These are phyloP conservation scores for Ciconia maguari DNA, from an alignment of 2,113 vertebrate species.

Conservation along the genomic window DNA sequence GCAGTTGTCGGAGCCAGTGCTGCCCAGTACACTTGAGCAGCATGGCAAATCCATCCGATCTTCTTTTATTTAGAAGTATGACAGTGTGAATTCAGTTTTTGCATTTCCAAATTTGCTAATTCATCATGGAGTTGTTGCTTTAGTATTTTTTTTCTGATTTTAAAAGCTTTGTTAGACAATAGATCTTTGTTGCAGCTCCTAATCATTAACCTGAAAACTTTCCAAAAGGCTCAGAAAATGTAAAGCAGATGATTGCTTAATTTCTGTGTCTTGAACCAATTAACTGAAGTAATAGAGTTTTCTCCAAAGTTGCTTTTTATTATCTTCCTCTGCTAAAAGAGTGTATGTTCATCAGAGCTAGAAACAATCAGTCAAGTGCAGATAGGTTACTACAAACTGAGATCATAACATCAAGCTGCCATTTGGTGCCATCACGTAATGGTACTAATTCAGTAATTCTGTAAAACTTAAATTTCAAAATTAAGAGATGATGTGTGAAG, in stretches of 20 bases:
- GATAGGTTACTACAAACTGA: background rate
- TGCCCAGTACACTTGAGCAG: background rate
- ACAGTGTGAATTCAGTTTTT: background rate
- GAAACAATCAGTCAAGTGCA: background rate
- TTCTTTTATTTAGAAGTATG: background rate
- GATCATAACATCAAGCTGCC: background rate
- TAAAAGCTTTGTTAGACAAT: slow-evolving; percentile 19
- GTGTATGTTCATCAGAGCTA: background rate
- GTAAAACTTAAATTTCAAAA: background rate
- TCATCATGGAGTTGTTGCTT: background rate
- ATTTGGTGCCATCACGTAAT: background rate
- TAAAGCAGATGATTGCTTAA: slow-evolving; percentile 28
- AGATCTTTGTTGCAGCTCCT: background rate
- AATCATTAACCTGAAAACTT: slow-evolving; percentile 42
- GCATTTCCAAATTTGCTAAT: background rate
- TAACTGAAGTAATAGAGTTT: slow-evolving; percentile 36
- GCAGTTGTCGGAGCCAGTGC: background rate
- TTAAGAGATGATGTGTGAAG: background rate
- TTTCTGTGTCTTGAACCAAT: slow-evolving; percentile 43
- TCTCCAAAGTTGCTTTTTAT: background rate
- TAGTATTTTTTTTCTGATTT: background rate
- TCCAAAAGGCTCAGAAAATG: slow-evolving; percentile 19
- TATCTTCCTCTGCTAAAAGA: background rate
- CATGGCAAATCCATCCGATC: background rate
- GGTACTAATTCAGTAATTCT: background rate